Evolutionary conservation across 1,140 invertebrate species (phyloP), one percentile per base, ranked within the genome.

Genomic region (Megalopta genalis): DNA sequence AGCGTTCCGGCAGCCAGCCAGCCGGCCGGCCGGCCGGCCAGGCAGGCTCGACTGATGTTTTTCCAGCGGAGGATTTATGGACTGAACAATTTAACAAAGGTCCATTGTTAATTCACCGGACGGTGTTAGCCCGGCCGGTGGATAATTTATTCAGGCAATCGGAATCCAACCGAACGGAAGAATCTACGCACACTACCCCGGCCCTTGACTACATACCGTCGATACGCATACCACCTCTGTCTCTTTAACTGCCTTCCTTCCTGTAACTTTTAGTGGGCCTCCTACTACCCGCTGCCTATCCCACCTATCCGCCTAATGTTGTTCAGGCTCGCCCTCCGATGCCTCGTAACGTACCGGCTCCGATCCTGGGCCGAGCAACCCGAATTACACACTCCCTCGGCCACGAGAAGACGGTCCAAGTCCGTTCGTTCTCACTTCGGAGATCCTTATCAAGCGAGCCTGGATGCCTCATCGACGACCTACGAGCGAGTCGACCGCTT

Each of bases 391-490:
- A 77, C 52, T 52, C 25, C 52, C 64, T 16, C 66, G 25, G 25
- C 42, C 60, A 59, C 63, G 25, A 42, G 18, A 37, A 2, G 18
- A 7, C 12, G 42, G 57, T 68, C 32, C 62, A 52, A 52, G 62
- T 60, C 62, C 62, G 39, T 65, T 42, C 78, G 37, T 81, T 84
- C 84, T 82, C 63, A 25, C 68, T 57, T 73, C 66, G 64, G 16
- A 83, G 85, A 86, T 86, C 70, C 77, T 86, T 86, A 86, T 86
- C 85, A 59, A 2, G 18, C 0, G 60, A 42, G 66, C n/a, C 70
- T 79, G 84, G 78, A 84, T 85, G 57, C 74, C 59, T 86, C 84
- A 77, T 86, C 84, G 85, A 78, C 62, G 77, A 83, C 73, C 72
- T 65, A 77, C 72, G 84, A 85, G 67, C 80, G 49, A 21, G 16